Evolutionary conservation across 2,888 invertebrate genomes (phyloP).

Genomic region (Gibbula magus): DNA sequence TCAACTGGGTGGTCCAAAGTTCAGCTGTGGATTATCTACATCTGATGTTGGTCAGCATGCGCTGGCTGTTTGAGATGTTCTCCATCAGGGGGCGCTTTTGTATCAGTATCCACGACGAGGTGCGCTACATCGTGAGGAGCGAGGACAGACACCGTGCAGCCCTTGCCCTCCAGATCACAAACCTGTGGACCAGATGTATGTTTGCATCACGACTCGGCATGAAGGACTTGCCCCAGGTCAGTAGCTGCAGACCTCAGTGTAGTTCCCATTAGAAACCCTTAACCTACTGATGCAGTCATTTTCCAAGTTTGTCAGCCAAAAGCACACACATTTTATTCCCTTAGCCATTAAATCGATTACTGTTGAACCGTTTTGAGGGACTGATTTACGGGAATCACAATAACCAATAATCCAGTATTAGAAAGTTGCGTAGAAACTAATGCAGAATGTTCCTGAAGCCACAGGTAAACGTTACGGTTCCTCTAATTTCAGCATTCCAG

Average conservation of each 20-base stretch:
- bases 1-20: conserved; percentile 90
- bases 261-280: no score
- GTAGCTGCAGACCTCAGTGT: neutral
- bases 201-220: conserved; percentile 92
- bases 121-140: conserved; percentile 78
- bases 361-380: neutral
- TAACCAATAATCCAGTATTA: no score
- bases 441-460: no score
- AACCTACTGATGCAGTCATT: neutral
- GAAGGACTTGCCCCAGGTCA: conserved; percentile 86
- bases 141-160: conserved; percentile 78
- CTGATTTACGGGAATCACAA: no score
- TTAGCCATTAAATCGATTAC: neutral
- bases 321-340: neutral
- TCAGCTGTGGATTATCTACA: conserved; percentile 99
- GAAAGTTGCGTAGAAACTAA: no score
- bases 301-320: neutral
- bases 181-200: conserved; percentile 91
- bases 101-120: conserved; percentile 97
- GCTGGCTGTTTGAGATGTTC: conserved; percentile 85
- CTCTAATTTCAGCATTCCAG: no score
- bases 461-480: no score
- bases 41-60: conserved; percentile 94
- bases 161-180: conserved; percentile 83
- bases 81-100: conserved; percentile 86